Base-by-base conservation (phyloP, 1,140 invertebrate species). In the Cryptotermes secundus region DNA sequence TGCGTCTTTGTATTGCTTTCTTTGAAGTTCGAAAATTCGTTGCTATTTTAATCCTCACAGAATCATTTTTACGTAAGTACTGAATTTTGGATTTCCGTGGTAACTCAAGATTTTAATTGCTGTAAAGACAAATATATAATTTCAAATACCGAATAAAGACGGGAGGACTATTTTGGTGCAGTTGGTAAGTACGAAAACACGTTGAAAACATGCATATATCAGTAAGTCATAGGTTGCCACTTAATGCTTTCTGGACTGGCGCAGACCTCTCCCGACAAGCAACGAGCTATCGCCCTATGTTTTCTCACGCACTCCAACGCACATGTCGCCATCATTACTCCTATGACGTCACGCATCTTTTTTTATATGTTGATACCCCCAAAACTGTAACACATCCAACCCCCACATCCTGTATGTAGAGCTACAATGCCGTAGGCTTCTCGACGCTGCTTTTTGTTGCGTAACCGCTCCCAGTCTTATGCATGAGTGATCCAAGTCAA, bases 321-420 rank as follows among this genome's bases (percentile, higher is more conserved):
- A 72, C 59, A 72, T 72, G 59, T 72, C 59, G 59, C 59, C 14
- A 31, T 72, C 59, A 72, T 72, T 72, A 72, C 59, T 72, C 59
- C 26, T 26, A 72, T 72, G 59, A 72, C 59, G 59, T 72, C 59
- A 72, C 59, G 1, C 10, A 9, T 7, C 6, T 26, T 72, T 72
- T 38, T 72, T 72, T 72, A 31, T 72, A 31, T 4, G n/a, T 26
- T 72, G 59, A 16, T 72, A 72, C 59, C n/a, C 53, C 59, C 59
- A n/a, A 72, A 72, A 72, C 59, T 72, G 59, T 72, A 72, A 72
- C 59, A 72, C 26, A 72, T 31, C 59, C 59, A 72, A 72, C 59
- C 59, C n/a, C 12, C n/a, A 72, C n/a, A 72, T 72, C 59, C 59
- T 72, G 26, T n/a, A 6, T 9, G 16, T 3, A n/a, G 6, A 72